Evolutionary conservation across 2,113 vertebrate species (phyloP).

Genomic region (Leptobrachium leishanense): DNA sequence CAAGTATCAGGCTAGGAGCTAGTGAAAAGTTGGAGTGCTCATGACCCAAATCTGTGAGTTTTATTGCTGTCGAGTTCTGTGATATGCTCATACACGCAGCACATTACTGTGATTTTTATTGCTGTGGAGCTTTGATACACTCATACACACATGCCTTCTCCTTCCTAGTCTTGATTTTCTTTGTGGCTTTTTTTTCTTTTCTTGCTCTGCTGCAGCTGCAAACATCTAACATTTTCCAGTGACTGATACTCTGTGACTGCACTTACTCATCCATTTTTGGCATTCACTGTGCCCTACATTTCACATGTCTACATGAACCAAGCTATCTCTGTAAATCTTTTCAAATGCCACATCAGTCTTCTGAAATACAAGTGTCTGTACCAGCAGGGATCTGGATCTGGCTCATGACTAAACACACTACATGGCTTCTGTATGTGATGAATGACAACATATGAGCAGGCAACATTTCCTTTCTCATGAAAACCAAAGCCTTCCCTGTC

Average conservation of each 20-base stretch:
- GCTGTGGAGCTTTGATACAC: too few species aligned
- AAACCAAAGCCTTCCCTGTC: too few species aligned
- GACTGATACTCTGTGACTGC: background rate
- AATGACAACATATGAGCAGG: background rate
- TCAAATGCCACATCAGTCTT: background rate
- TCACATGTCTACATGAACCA: background rate
- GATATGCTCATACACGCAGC: too few species aligned
- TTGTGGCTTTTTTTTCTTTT: background rate
- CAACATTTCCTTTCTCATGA: background rate
- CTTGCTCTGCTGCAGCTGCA: background rate
- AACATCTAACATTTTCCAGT: background rate
- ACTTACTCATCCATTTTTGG: conserved; percentile 1
- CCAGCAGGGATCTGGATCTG: background rate
- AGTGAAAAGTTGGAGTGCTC: too few species aligned
- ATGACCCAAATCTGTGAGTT: too few species aligned
- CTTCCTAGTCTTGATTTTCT: too few species aligned
- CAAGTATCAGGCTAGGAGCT: too few species aligned
- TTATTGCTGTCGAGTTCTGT: too few species aligned
- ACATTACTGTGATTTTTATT: too few species aligned
- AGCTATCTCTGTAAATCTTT: background rate
- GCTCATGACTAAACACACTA: background rate
- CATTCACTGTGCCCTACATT: background rate
- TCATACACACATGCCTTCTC: too few species aligned
- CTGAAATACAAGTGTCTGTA: background rate
- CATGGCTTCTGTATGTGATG: background rate